Base-by-base conservation (phyloP, 2,113 vertebrate species). In the Entelurus aequoreus region DNA sequence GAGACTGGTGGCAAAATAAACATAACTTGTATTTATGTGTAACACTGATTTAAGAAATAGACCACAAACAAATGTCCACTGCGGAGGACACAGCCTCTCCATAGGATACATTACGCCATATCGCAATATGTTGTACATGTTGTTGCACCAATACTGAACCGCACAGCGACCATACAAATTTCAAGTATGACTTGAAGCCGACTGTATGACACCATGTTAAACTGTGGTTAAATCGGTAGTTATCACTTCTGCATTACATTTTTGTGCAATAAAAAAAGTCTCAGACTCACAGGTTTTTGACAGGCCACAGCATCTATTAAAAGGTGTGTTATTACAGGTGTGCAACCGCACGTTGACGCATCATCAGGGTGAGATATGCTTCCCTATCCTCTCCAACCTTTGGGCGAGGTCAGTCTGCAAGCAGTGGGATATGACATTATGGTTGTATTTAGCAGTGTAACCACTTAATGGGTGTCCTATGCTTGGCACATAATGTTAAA, bases 241-340 rank as follows among this genome's bases (percentile, higher is more conserved):
- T 12, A 48, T 60, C 48, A 9, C 38, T 37, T 6, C 57, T 50
- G 57, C 58, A 57, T 49, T 44, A 42, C 56, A 35, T 62, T 65
- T 68, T 49, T 21, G 14, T 38, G 42, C 59, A 77, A 68, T 69
- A 54, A 83, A 77, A 54, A 58, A 6, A 10, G 63, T 53, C 75
- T 71, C 74, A 63, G 60, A 70, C 63, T 60, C 65, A 63, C 81
- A 85, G 83, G 78, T 85, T 81, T 68, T 68, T 15, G 56, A 55
- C 67, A n/a, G 63, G 71, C 13, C 53, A 55, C 67, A n/a, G 63
- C 65, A 50, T 72, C 46, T 71, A 63, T 79, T 63, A 75, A 53
- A 48, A 42, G 47, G 65, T 15, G 1, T 85, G 81, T 87, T 87
- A 66, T 81, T 75, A 66, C 83, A 84, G 79, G 81, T 85, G 81